phyloP scores from a whole-genome alignment of 2,888 invertebrate species.

The Rugalucina vietnamica region DNA sequence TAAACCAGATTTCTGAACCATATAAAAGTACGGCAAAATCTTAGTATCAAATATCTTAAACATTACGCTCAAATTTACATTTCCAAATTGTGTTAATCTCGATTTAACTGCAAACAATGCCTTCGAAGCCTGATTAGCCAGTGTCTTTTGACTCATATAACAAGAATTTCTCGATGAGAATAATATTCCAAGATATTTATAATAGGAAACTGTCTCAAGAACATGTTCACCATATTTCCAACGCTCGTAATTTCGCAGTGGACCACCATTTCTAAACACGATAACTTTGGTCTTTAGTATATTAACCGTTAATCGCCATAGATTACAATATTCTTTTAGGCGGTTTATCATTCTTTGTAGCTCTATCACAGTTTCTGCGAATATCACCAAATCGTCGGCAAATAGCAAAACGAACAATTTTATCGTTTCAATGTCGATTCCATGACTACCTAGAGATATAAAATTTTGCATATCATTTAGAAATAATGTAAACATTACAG shows the following conservation, averaged over 20 bases:
- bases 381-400: neutral
- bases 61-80: neutral
- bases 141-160: neutral
- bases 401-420: neutral
- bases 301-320: neutral
- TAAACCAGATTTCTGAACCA: neutral
- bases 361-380: neutral
- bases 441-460: too few species aligned
- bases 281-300: neutral
- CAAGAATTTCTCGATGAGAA: neutral
- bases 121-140: neutral
- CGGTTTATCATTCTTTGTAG: neutral
- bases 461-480: too few species aligned
- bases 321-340: neutral
- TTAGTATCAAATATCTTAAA: neutral
- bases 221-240: neutral
- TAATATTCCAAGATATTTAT: constrained; percentile 14
- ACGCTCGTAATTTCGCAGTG: neutral
- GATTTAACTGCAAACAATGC: neutral
- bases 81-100: neutral
- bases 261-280: constrained; percentile 9
- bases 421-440: neutral
- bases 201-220: neutral
- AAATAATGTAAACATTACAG: too few species aligned
- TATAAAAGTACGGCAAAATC: neutral